Evolutionary conservation across 1,140 invertebrate genomes (phyloP).

Genomic region (Tetramorium simillimum): DNA sequence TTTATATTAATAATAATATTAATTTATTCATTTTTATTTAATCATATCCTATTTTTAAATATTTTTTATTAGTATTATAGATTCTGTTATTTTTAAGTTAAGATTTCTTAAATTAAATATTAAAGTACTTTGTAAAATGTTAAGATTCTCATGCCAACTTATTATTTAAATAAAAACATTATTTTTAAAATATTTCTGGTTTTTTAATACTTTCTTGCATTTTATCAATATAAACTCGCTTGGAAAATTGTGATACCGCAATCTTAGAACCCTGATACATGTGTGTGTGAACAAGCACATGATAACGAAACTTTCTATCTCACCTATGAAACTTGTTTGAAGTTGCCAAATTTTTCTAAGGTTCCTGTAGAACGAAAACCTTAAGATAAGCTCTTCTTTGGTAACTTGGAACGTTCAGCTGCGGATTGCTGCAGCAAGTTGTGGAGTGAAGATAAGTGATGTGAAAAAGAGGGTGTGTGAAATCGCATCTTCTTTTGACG

Average conservation of each 20-base stretch:
- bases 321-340: neutral
- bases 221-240: conserved; percentile 23
- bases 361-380: conserved; percentile 25
- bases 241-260: neutral
- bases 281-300: neutral
- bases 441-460: conserved; percentile 36
- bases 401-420: conserved; percentile 29
- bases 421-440: conserved; percentile 23
- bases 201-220: neutral
- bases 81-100: neutral
- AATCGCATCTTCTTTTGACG: conserved; percentile 46
- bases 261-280: neutral
- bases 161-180: neutral
- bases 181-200: neutral
- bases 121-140: neutral
- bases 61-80: neutral
- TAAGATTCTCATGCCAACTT: neutral
- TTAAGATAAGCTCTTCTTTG: conserved; percentile 34
- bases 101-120: conserved; percentile 13
- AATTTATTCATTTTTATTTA: neutral
- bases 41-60: neutral
- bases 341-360: conserved; percentile 53
- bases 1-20: neutral
- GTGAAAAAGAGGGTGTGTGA: conserved; percentile 26
- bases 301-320: conserved; percentile 44